Percentiles rank a stretch among this genome's conserved stretches.
These are phyloP conservation scores for Atrina japonica DNA, from an alignment of 2,888 invertebrate genomes.

Conservation along the genomic window DNA sequence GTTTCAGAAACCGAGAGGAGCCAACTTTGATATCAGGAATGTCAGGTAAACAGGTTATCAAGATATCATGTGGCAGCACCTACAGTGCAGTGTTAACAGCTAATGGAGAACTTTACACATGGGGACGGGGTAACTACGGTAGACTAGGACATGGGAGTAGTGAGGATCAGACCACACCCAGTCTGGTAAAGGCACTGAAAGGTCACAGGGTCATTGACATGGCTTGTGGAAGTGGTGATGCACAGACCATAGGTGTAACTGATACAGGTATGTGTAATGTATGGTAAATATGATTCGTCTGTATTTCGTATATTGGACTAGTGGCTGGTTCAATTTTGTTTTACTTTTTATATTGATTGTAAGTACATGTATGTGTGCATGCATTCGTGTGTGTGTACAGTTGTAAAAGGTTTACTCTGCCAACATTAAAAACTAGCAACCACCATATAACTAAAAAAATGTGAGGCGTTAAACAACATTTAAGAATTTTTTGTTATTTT, in stretches of 20 bases:
- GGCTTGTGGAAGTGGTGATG: slow-evolving; percentile 97
- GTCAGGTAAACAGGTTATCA: slow-evolving; percentile 89
- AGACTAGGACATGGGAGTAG: slow-evolving; percentile 96
- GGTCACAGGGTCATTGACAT: slow-evolving; percentile 80
- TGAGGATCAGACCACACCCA: slow-evolving; percentile 95
- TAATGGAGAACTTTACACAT: slow-evolving; percentile 94
- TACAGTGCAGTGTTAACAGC: slow-evolving; percentile 96
- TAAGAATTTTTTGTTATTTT: no score
- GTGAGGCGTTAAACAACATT: no score
- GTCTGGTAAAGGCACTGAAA: slow-evolving; percentile 84
- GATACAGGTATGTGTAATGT: slow-evolving; percentile 89
- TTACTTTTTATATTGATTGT: no score
- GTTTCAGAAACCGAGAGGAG: slow-evolving; percentile 85
- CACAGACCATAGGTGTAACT: slow-evolving; percentile 96
- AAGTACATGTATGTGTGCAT: no score
- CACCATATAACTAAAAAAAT: no score
- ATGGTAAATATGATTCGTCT: not conserved
- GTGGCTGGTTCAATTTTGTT: no score
- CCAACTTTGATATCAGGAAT: slow-evolving; percentile 93
- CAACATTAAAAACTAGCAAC: no score
- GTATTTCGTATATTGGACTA: no score
- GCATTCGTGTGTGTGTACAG: no score
- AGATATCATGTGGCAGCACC: slow-evolving; percentile 95
- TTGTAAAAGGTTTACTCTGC: no score
- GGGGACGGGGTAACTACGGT: slow-evolving; percentile 98